Base-by-base conservation (phyloP, 2,113 vertebrate genomes). In the Catharus fuscescens region DNA sequence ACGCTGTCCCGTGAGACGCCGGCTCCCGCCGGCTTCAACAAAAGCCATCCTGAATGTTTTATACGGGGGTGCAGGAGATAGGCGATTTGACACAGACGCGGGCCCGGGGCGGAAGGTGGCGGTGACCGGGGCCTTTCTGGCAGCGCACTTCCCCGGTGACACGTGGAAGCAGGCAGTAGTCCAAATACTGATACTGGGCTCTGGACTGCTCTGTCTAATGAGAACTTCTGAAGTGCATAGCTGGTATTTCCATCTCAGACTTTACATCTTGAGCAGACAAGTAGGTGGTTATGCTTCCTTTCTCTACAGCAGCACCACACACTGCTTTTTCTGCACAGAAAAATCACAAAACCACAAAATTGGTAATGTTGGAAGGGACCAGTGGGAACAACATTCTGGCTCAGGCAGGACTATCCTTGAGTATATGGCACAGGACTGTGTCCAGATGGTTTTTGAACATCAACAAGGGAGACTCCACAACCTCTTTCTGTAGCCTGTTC, bases 21-120 rank as follows among this genome's bases (percentile, higher is more conserved):
- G 84, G 47, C 67, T 83, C 69, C 31, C 66, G 40, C 47, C 28
- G 84, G 47, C 67, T 83, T 66, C 31, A 76, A 82, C 92, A 86
- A 90, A 88, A 64, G 74, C 20, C 7, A 29, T 36, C 50, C 82
- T 92, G 44, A 61, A 31, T 91, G 82, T 96, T 97, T 92, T 16
- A 77, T 47, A 12, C 36, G 29, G 11, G 29, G 29, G 31, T 32
- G 14, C 31, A 18, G 78, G 69, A 54, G 78, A 45, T 47, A 42
- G 0, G 48, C 36, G 38, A 45, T 57, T 61, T 70, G 85, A 20
- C 31, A 31, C 19, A 2, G 14, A 10, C 21, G 2, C 16, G 1
- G 24, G 9, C 19, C 7, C 34, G 5, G 26, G 19, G 16, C 12
- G 14, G 14, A n/a, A 21, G 17, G 40, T 7, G 73, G 23, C 9